phyloP scores from a whole-genome alignment of 2,888 invertebrate species.

The Trachelus iudaicus region DNA sequence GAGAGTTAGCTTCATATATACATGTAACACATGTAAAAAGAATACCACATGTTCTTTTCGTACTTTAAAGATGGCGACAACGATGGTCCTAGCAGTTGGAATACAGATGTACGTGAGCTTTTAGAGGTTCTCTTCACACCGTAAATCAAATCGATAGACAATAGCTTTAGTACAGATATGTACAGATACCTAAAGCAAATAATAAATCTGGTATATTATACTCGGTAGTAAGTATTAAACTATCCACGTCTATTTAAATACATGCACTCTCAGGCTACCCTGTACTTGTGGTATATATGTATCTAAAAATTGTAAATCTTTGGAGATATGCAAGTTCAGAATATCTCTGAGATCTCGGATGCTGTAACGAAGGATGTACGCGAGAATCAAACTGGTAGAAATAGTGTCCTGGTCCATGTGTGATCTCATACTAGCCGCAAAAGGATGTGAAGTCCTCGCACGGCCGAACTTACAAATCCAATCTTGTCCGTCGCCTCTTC shows the following conservation, averaged over 20 bases:
- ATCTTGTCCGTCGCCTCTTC: constrained; percentile 32
- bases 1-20: too few relatives aligned
- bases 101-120: not conserved
- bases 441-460: constrained; percentile 23
- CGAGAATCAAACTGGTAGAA: not conserved
- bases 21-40: not conserved
- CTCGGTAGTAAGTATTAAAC: constrained; percentile 29
- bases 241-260: constrained; percentile 42
- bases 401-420: not conserved
- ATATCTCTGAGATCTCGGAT: not conserved
- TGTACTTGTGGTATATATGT: not conserved
- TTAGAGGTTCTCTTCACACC: not conserved
- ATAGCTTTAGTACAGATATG: not conserved
- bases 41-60: not conserved
- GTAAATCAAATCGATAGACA: not conserved
- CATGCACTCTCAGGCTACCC: constrained; percentile 12
- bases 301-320: not conserved
- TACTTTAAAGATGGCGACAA: not conserved
- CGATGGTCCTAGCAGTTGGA: not conserved
- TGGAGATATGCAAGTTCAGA: not conserved
- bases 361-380: not conserved
- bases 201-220: not conserved
- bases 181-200: not conserved
- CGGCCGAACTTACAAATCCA: constrained; percentile 48
- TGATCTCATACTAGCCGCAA: constrained; percentile 15